Conservation (phyloP, 2,113 vertebrate genomes). For the Dicrurus megarhynchus region DNA sequence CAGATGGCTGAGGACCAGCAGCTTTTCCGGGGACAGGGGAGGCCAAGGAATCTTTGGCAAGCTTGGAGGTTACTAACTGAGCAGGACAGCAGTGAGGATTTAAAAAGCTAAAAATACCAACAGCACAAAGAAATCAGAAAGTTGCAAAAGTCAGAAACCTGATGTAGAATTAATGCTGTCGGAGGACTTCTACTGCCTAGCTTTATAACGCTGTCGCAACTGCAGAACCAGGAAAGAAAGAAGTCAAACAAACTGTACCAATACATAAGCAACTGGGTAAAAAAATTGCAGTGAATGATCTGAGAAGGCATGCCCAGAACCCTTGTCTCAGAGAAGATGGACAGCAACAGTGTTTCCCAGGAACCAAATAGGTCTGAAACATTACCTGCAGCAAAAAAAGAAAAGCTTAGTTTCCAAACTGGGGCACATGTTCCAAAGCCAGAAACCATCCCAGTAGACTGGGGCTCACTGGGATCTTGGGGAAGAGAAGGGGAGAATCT, state of each 20-base stretch:
- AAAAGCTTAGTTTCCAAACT: neutral
- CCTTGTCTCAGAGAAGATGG: neutral
- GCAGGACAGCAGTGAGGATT: slow-evolving; percentile 29
- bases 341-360: neutral
- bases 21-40: slow-evolving; percentile 60
- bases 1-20: slow-evolving; percentile 62
- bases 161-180: neutral
- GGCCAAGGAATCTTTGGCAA: slow-evolving; percentile 67
- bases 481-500: neutral
- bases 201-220: neutral
- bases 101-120: slow-evolving; percentile 62
- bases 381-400: neutral
- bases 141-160: slow-evolving; percentile 40
- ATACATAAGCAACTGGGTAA: neutral
- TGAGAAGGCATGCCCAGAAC: neutral
- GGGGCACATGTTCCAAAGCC: neutral
- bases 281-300: neutral
- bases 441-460: neutral
- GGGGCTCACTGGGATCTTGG: neutral
- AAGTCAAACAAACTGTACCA: neutral
- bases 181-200: neutral
- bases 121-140: slow-evolving; percentile 55
- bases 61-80: slow-evolving; percentile 53
- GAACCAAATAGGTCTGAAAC: neutral
- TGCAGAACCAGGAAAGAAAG: neutral